These are phyloP conservation scores for Paramormyrops kingsleyae DNA, from an alignment of 2,113 vertebrate genomes.

Conservation along the genomic window DNA sequence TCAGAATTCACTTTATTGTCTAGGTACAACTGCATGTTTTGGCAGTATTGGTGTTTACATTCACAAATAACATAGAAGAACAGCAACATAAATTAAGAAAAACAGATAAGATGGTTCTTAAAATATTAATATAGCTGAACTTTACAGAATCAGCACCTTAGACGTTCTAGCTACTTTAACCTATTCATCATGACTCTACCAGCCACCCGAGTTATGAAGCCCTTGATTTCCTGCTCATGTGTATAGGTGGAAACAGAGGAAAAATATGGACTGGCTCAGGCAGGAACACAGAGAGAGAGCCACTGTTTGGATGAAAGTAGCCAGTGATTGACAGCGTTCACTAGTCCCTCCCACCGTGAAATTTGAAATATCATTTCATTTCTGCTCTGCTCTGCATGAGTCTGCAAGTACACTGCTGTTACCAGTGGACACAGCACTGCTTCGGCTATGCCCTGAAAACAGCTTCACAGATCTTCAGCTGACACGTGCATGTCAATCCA, in stretches of 20 bases:
- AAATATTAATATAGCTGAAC: conserved; percentile 3
- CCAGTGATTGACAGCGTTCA: not conserved
- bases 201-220: not conserved
- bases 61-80: not conserved
- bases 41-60: not conserved
- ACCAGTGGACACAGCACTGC: not conserved
- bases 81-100: not conserved
- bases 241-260: not conserved
- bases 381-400: not conserved
- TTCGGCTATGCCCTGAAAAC: not conserved
- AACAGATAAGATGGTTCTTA: not conserved
- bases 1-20: not conserved
- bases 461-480: not conserved
- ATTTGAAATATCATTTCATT: not conserved
- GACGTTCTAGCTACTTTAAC: not conserved
- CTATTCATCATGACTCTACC: not conserved
- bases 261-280: not conserved
- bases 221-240: not conserved
- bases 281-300: not conserved
- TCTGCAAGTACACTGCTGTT: not conserved
- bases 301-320: not conserved
- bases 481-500: not conserved
- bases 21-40: not conserved
- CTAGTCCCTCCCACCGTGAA: not conserved
- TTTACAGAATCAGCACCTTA: not conserved